Evolutionary conservation across 2,888 invertebrate genomes (phyloP), one percentile per base, ranked within the genome.

Genomic region (Pomacea canaliculata): DNA sequence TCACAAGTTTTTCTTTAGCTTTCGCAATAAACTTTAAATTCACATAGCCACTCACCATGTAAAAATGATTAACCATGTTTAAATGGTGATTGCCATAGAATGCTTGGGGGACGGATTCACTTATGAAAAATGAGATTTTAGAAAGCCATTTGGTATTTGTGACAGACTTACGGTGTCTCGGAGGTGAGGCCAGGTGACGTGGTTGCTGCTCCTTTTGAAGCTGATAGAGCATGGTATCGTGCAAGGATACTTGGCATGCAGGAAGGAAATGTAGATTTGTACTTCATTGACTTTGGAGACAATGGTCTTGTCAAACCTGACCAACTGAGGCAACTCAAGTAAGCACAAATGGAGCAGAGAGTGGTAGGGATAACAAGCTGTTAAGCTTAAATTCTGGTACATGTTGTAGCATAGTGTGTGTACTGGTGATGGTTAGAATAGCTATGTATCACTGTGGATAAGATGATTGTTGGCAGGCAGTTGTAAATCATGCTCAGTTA

Each of bases 251-350:
- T 83, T 80, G 85, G 81, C 13, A 67, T 85, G 16, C 85, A 74
- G 4, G 82, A 83, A n/a, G 79, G 76, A 2, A 75, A 85, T 63
- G 74, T 86, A 1, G 88, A 88, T 79, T 79, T 89, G 27, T 89
- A 85, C 79, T 89, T 85, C 80, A 82, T 88, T 7, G 89, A 89
- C 79, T 89, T 85, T 82, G 89, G 89, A 19, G 88, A 89, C 79
- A 87, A 83, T 70, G 79, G 80, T 23, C 84, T 80, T 56, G 76
- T 86, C 1, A 73, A 80, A 18, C 80, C 70, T 65, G 75, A 78
- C 27, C 73, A 82, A 71, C 72, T 87, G 5, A 79, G 81, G 59
- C 72, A 78, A 49, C 73, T 88, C 10, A 82, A 84, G 88, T 86
- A 78, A 65, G 80, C 48, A 37, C 12, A 10, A 18, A 13, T 37